These are phyloP conservation scores for Hemitrygon akajei DNA, from an alignment of 2,797 vertebrate species.

Conservation along the genomic window DNA sequence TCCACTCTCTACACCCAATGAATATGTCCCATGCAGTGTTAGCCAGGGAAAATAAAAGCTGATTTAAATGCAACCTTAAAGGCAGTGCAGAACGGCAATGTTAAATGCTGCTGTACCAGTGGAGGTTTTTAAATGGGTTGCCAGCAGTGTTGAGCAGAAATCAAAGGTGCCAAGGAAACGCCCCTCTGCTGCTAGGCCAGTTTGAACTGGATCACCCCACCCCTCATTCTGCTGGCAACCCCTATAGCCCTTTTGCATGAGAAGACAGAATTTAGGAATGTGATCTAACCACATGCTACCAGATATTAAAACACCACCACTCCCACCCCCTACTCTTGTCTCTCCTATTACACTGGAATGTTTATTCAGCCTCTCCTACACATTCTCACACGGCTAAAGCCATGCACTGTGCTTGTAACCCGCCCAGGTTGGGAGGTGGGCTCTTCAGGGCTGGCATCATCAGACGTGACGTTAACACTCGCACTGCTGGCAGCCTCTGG, in stretches of 20 bases:
- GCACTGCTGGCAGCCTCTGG: not conserved
- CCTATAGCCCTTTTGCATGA: constrained; percentile 53
- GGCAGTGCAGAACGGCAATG: not conserved
- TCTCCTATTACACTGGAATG: constrained; percentile 57
- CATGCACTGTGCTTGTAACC: constrained; percentile 52
- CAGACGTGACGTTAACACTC: not conserved
- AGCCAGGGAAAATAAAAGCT: not conserved
- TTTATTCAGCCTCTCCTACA: constrained; percentile 79
- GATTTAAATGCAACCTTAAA: not conserved
- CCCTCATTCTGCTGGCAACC: constrained; percentile 46
- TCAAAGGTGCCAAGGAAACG: constrained; percentile 45
- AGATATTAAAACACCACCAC: constrained; percentile 51
- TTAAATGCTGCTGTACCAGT: not conserved
- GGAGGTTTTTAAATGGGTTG: constrained; percentile 34
- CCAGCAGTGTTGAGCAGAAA: constrained; percentile 44
- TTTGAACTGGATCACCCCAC: constrained; percentile 51
- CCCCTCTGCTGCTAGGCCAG: constrained; percentile 56
- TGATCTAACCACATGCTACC: constrained; percentile 54
- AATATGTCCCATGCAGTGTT: not conserved
- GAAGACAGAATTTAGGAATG: constrained; percentile 57
- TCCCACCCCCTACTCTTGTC: constrained; percentile 48
- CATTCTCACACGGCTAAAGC: constrained; percentile 65
- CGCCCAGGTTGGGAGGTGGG: constrained; percentile 56
- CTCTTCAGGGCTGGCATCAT: constrained; percentile 21
- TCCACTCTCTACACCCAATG: not conserved